Evolutionary conservation across 2,113 vertebrate genomes (phyloP).

Genomic region (Haemorhous mexicanus): DNA sequence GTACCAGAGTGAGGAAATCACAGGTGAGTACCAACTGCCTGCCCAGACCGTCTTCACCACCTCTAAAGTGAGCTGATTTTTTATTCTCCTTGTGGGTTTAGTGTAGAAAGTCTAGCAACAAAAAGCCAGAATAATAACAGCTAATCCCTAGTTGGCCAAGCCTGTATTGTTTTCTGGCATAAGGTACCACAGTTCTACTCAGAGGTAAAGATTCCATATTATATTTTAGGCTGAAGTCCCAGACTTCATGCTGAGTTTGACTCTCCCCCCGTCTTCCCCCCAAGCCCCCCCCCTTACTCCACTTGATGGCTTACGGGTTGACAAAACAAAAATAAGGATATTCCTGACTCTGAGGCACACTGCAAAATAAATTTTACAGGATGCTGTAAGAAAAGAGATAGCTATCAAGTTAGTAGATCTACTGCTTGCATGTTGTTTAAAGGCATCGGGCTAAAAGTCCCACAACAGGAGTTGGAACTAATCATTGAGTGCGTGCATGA

Average conservation of each 20-base stretch:
- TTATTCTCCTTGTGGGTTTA: background rate
- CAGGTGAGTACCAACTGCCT: background rate
- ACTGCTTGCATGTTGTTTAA: constrained; percentile 11
- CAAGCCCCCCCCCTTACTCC: background rate
- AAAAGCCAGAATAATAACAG: background rate
- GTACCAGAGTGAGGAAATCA: background rate
- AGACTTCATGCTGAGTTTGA: background rate
- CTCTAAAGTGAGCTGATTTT: background rate
- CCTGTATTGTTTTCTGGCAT: background rate
- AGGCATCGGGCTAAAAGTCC: background rate
- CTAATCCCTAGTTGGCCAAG: background rate
- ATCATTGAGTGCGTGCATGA: background rate
- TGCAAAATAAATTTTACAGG: constrained; percentile 32
- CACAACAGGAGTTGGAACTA: background rate
- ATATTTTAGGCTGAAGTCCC: constrained; percentile 29
- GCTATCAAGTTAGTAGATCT: background rate
- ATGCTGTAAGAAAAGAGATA: background rate
- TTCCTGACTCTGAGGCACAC: background rate
- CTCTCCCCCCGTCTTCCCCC: background rate
- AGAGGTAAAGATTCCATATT: constrained; percentile 30
- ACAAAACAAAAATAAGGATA: constrained; percentile 11
- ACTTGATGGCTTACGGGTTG: background rate
- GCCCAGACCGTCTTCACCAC: background rate
- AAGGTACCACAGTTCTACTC: background rate
- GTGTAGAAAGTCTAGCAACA: background rate